Percentiles rank a stretch among this genome's conserved stretches.
phyloP scores from a whole-genome alignment of 2,113 vertebrate genomes.

The Salminus brasiliensis region DNA sequence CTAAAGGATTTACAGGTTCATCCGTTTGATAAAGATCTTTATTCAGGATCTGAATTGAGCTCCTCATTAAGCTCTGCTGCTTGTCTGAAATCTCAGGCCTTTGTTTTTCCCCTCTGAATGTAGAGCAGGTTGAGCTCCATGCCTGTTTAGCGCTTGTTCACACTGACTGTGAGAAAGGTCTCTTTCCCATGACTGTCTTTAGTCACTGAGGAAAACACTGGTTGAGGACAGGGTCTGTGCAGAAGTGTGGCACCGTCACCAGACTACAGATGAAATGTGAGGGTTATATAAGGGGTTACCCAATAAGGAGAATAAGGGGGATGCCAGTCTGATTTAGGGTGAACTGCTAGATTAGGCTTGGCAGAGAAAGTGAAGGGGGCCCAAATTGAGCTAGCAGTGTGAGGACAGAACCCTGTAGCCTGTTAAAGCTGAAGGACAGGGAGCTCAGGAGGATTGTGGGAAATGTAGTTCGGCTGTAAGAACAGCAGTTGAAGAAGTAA shows the following conservation, averaged over 20 bases:
- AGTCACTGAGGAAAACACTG: background rate
- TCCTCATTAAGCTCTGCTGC: background rate
- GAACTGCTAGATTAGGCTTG: slow-evolving; percentile 9
- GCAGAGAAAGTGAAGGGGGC: background rate
- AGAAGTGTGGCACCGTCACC: background rate
- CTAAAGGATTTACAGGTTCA: too few species aligned
- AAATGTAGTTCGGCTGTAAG: background rate
- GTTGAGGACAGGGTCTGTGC: background rate
- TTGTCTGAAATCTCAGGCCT: background rate
- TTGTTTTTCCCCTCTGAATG: background rate
- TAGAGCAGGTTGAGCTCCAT: background rate
- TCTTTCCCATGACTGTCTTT: background rate
- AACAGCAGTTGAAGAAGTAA: too few species aligned
- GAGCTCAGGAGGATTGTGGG: background rate
- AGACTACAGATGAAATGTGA: slow-evolving; percentile 5
- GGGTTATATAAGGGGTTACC: slow-evolving; percentile 22
- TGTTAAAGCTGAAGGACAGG: background rate
- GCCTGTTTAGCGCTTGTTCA: background rate
- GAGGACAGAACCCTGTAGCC: background rate
- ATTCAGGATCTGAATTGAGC: too few species aligned
- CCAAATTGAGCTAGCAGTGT: background rate
- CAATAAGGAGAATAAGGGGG: slow-evolving; percentile 9
- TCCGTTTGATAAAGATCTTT: too few species aligned
- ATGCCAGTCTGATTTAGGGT: background rate
- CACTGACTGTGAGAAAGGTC: slow-evolving; percentile 5